Base-by-base conservation (phyloP, 2,113 vertebrate species). In the Herpetotheres cachinnans region DNA sequence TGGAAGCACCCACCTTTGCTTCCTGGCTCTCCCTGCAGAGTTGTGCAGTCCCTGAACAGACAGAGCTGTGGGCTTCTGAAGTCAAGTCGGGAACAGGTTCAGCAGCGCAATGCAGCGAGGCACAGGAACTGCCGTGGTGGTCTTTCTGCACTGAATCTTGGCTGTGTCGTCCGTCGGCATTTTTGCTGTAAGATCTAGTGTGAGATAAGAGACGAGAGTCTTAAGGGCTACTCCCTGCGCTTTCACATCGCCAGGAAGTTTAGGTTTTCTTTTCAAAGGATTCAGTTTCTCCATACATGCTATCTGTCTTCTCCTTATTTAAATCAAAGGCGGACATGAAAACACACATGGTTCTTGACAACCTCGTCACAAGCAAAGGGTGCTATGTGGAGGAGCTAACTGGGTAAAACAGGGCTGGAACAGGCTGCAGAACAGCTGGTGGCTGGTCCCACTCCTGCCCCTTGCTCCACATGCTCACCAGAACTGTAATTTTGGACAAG, bases 151-250 rank as follows among this genome's bases (percentile, higher is more conserved):
- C 59, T 0, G 38, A 7, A 24, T 98, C 98, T 32, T 98, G 98
- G 85, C 97, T 95, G 30, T 94, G 96, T 40, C 93, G 91, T 11
- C 93, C 76, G 0, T 98, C 98, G 2, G 27, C 82, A 25, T 94
- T 98, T 95, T 97, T 98, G 97, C 96, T 98, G 87, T 96, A 97
- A 84, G 97, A 94, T 87, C 98, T 98, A 96, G 71, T 30, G 89
- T 47, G 89, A 95, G 86, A 82, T 40, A 84, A 89, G 70, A 93
- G 69, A 86, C 0, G 0, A 56, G 20, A 84, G 26, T 65, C 56
- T 66, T 76, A 70, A 65, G 13, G 82, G 62, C 49, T 77, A 55
- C 9, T 47, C 70, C 38, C 24, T 62, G 46, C 46, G 29, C 42
- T 42, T 56, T 58, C 29, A 47, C 47, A 30, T 19, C 22, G 15